phyloP scores from a whole-genome alignment of 1,140 invertebrate genomes.

The Anastrepha obliqua region DNA sequence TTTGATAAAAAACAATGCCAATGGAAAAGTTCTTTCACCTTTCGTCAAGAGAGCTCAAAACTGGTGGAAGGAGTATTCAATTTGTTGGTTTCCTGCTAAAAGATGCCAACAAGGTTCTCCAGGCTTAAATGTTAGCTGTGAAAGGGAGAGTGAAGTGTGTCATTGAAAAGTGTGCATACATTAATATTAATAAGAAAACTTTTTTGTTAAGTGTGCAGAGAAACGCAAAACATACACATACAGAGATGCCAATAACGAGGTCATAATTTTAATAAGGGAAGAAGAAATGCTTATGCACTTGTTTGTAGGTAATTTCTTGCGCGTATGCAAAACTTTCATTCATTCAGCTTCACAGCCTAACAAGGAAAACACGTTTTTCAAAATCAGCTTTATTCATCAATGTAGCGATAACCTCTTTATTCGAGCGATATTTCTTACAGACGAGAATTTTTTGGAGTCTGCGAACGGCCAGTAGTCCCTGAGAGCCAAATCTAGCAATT shows the following conservation, averaged over 20 bases:
- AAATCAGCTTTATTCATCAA: no score
- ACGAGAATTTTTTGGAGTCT: no score
- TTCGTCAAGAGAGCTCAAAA: background rate
- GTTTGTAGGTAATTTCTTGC: no score
- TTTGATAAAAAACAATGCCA: background rate
- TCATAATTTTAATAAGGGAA: background rate
- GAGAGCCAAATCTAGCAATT: no score
- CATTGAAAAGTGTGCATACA: background rate
- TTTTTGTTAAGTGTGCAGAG: background rate
- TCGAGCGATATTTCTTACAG: no score
- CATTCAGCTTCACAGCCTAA: no score
- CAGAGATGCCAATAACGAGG: background rate
- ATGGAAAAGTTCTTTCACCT: no score
- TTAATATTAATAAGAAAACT: background rate
- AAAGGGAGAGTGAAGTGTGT: background rate
- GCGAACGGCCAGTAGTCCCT: no score
- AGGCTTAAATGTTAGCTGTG: background rate
- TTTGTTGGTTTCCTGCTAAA: background rate
- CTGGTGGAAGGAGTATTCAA: background rate
- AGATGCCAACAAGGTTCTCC: background rate
- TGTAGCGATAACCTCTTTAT: no score
- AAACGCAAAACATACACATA: background rate
- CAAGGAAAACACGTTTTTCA: no score
- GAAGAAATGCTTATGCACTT: background rate
- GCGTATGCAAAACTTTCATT: no score